Base-by-base conservation (phyloP, 2,113 vertebrate species). In the Rhizomys pruinosus region DNA sequence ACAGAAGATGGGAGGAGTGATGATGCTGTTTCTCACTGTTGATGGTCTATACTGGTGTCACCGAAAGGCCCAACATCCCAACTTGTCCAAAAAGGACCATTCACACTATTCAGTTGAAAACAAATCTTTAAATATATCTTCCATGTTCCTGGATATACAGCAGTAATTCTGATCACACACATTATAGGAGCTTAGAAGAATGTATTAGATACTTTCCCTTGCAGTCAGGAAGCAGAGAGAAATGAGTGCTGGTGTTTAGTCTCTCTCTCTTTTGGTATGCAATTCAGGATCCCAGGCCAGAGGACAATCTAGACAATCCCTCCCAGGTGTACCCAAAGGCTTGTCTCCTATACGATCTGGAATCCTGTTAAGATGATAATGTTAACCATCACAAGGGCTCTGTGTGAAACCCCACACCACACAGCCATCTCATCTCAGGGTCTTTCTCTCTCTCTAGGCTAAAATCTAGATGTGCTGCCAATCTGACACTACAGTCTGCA, bases 191-290 rank as follows among this genome's bases (percentile, higher is more conserved):
- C 37, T 32, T 63, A 19, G 79, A 32, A 8, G 9, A 42, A 9
- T 42, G 25, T 22, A 20, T 11, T 81, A 37, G 7, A 23, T 12
- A 25, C n/a, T 29, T 81, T 42, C 61, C 10, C 78, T 63, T 10
- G 17, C 55, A 39, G 22, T 39, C 4, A 5, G 78, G 4, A 32
- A 42, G 37, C 16, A 29, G 59, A 64, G 27, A 64, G 37, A 57
- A 0, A 4, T 42, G 25, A 59, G 4, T 27, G 13, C n/a, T 8
- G 12, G 37, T n/a, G 4, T 3, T 59, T 13, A 29, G 11, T 6
- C 47, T 52, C 3, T 29, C 4, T 34, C 7, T 20, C 29, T 20
- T 4, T 23, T 73, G 13, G 11, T 5, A 25, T 42, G 37, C 15
- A 63, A 20, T 32, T 4, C 79, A 63, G 79, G 59, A 81, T 37